Conservation (phyloP, 2,797 vertebrate species). For the Ciconia nigra region DNA sequence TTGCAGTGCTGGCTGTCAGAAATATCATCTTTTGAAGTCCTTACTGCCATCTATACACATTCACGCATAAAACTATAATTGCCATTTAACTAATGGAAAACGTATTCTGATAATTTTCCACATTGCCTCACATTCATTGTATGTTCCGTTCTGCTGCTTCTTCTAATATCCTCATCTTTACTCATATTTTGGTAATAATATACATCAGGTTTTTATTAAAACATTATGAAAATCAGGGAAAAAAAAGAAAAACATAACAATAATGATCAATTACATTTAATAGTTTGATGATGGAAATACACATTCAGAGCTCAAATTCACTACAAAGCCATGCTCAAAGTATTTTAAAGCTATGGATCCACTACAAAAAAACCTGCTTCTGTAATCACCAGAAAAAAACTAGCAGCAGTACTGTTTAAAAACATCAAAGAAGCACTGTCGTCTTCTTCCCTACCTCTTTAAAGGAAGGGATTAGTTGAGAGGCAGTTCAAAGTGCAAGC, state of each 20-base stretch:
- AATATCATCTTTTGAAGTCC: slow-evolving; percentile 19
- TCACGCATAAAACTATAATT: slow-evolving; percentile 1
- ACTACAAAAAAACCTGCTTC: neutral
- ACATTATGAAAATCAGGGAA: neutral
- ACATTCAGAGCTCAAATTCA: slow-evolving; percentile 2
- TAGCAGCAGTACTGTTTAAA: slow-evolving; percentile 30
- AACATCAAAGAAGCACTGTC: slow-evolving; percentile 51
- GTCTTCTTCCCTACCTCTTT: slow-evolving; percentile 32
- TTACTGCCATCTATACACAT: neutral
- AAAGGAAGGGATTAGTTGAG: slow-evolving; percentile 55
- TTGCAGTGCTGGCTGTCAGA: neutral
- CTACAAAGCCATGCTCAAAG: neutral
- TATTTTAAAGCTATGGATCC: neutral
- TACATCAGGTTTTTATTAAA: slow-evolving; percentile 5
- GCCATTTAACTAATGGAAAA: slow-evolving; percentile 3
- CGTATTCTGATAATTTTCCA: neutral
- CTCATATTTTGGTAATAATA: neutral
- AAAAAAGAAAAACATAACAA: neutral
- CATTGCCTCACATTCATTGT: neutral
- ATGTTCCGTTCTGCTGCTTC: neutral
- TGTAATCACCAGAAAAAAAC: neutral
- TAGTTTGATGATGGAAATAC: neutral
- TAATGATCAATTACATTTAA: slow-evolving; percentile 8
- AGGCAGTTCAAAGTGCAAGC: slow-evolving; percentile 60
- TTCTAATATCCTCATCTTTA: neutral